Evolutionary conservation across 2,113 vertebrate species (phyloP).

Genomic region (Eleginops maclovinus): DNA sequence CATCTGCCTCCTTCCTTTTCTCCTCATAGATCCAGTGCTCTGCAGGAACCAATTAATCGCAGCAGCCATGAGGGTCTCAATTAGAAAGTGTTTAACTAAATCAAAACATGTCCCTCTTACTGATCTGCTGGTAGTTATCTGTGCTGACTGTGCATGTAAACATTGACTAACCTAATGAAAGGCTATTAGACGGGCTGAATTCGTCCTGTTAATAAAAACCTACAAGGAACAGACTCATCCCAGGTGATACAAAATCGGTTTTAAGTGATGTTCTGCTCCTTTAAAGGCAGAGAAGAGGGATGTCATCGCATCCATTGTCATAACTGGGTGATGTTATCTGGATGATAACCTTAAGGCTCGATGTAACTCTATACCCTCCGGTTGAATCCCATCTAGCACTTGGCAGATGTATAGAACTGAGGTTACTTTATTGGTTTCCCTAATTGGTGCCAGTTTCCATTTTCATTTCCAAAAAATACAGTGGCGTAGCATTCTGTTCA

Average conservation of each 20-base stretch:
- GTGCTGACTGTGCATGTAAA: conserved; percentile 48
- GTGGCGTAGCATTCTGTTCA: conserved; percentile 61
- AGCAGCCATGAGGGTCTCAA: conserved; percentile 68
- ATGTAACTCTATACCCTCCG: conserved; percentile 69
- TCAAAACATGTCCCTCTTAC: conserved; percentile 63
- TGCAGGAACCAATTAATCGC: conserved; percentile 75
- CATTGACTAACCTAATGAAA: conserved; percentile 54
- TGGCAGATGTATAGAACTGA: conserved; percentile 76
- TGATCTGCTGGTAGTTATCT: conserved; percentile 25
- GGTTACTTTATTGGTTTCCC: conserved; percentile 82
- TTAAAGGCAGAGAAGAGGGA: conserved; percentile 6
- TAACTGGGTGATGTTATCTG: conserved; percentile 72
- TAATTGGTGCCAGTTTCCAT: conserved; percentile 86
- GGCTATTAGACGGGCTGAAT: conserved; percentile 4
- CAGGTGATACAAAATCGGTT: conserved; percentile 7
- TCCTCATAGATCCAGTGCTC: conserved; percentile 17
- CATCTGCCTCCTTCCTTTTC: conserved; percentile 56
- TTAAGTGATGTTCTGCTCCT: conserved; percentile 22
- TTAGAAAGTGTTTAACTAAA: conserved; percentile 74
- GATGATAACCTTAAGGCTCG: conserved; percentile 73
- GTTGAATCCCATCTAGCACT: conserved; percentile 70
- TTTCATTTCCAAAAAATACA: conserved; percentile 82
- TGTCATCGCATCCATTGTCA: neutral
- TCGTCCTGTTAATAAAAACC: conserved; percentile 4
- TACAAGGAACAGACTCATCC: conserved; percentile 3